phyloP scores from a whole-genome alignment of 2,888 invertebrate species.

The Rhamnusium bicolor region DNA sequence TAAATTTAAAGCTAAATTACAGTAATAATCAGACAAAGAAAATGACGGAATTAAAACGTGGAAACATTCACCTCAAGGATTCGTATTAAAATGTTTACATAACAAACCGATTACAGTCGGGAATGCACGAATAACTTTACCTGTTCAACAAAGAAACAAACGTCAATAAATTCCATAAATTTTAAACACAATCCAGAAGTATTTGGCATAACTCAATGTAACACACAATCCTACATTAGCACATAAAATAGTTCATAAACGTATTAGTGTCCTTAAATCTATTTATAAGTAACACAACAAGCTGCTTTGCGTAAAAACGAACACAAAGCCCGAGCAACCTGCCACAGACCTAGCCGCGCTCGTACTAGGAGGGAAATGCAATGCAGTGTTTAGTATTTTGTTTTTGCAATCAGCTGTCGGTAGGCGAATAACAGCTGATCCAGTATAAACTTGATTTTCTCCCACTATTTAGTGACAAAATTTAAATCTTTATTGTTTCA shows the following conservation, averaged over 20 bases:
- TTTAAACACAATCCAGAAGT: slow-evolving; percentile 28
- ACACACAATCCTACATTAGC: background rate
- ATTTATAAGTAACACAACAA: slow-evolving; percentile 27
- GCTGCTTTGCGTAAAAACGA: slow-evolving; percentile 13
- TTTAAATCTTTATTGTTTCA: too few relatives aligned
- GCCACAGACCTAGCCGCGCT: slow-evolving; percentile 38
- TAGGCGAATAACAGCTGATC: slow-evolving; percentile 55
- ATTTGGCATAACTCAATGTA: slow-evolving; percentile 39
- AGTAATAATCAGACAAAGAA: slow-evolving; percentile 16
- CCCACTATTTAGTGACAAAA: slow-evolving; percentile 31
- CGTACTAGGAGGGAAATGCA: slow-evolving; percentile 34
- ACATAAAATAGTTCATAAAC: background rate
- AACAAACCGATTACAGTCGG: slow-evolving; percentile 60
- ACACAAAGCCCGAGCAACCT: slow-evolving; percentile 3
- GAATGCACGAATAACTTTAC: slow-evolving; percentile 50
- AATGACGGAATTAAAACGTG: background rate
- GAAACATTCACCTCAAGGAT: slow-evolving; percentile 23
- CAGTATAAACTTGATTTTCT: slow-evolving; percentile 33
- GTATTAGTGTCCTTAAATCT: background rate
- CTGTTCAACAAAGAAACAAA: slow-evolving; percentile 62
- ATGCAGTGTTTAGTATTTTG: slow-evolving; percentile 55
- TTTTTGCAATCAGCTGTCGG: slow-evolving; percentile 65
- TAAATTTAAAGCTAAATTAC: slow-evolving; percentile 1
- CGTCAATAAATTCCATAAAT: slow-evolving; percentile 39
- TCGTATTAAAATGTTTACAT: slow-evolving; percentile 63